phyloP scores from a whole-genome alignment of 2,797 vertebrate species.

The Ceyx erithaca region DNA sequence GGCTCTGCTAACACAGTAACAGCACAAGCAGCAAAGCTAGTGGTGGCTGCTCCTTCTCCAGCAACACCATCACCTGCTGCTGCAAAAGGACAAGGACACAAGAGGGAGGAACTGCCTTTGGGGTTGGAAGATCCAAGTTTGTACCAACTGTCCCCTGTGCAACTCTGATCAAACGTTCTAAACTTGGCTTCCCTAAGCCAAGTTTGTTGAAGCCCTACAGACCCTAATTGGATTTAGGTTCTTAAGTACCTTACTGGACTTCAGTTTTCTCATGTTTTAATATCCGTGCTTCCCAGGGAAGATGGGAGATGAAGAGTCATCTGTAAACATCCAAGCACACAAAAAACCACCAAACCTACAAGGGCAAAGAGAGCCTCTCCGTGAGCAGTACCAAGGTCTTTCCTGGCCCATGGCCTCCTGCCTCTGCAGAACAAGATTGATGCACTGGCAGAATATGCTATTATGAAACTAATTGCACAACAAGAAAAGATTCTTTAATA shows the following conservation, averaged over 20 bases:
- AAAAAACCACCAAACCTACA: rapidly evolving
- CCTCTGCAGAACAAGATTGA: not conserved
- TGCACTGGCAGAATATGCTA: not conserved
- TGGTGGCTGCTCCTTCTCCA: not conserved
- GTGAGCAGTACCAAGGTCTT: not conserved
- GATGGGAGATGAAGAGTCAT: not conserved
- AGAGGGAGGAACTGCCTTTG: rapidly evolving
- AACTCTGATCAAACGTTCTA: not conserved
- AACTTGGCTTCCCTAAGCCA: not conserved
- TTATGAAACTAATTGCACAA: conserved; percentile 31
- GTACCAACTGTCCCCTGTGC: not conserved
- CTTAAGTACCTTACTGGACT: not conserved
- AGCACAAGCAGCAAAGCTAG: not conserved
- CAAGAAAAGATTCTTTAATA: conserved; percentile 52
- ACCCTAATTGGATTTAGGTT: not conserved
- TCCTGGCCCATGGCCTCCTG: not conserved
- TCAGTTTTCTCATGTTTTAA: too few relatives aligned
- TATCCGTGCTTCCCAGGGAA: not conserved
- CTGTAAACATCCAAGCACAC: not conserved
- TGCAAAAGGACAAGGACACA: rapidly evolving
- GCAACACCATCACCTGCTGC: rapidly evolving
- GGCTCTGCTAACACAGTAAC: not conserved
- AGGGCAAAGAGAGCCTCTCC: not conserved
- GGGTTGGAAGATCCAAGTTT: not conserved
- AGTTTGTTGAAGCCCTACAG: not conserved